phyloP scores from a whole-genome alignment of 2,113 vertebrate species.

The Cromileptes altivelis region DNA sequence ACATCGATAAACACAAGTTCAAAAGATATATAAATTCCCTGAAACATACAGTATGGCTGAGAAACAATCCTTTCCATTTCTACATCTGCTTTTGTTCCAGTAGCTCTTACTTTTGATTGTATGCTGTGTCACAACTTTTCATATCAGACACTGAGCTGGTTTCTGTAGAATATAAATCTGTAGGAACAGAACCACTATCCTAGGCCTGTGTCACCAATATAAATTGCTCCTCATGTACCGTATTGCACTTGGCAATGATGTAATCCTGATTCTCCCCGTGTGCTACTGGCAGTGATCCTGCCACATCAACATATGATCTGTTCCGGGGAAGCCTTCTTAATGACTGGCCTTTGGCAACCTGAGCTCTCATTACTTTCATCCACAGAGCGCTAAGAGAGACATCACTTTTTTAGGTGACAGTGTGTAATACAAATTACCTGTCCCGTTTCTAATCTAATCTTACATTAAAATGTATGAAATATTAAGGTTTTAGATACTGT shows the following conservation, averaged over 20 bases:
- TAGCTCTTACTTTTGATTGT: neutral
- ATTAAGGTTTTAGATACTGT: neutral
- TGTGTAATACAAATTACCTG: slow-evolving; percentile 32
- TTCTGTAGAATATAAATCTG: neutral
- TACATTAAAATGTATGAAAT: slow-evolving; percentile 18
- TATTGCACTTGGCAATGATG: slow-evolving; percentile 37
- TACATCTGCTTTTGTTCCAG: neutral
- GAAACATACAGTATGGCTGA: slow-evolving; percentile 11
- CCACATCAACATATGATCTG: slow-evolving; percentile 39
- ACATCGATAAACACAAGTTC: neutral
- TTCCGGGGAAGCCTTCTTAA: slow-evolving; percentile 48
- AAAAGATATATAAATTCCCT: neutral
- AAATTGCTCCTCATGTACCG: slow-evolving; percentile 8
- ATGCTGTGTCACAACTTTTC: neutral
- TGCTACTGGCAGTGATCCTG: slow-evolving; percentile 22
- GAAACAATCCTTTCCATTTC: neutral
- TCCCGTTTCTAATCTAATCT: slow-evolving; percentile 24
- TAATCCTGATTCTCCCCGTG: slow-evolving; percentile 23
- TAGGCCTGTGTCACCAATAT: neutral
- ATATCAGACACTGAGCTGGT: neutral
- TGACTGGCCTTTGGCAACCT: slow-evolving; percentile 52
- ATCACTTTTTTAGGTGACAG: slow-evolving; percentile 20
- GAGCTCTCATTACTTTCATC: slow-evolving; percentile 50
- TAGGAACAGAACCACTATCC: neutral
- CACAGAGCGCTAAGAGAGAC: slow-evolving; percentile 16